A percentile compares a stretch with the other conserved stretches of the same genome.
Conservation (phyloP, 1,140 invertebrate genomes). For the Aricia agestis region DNA sequence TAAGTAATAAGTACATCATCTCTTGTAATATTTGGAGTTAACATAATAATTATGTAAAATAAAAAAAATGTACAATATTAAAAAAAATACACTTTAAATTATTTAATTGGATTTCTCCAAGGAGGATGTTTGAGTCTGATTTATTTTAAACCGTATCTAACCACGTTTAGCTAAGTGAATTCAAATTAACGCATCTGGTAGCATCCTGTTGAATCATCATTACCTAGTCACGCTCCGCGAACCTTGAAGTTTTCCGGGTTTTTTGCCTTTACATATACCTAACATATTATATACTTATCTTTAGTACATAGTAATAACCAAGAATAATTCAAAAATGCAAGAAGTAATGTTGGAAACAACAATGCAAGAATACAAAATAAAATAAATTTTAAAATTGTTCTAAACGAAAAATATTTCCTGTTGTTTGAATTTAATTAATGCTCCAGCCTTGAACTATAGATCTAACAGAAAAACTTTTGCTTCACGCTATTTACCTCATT, state of each 20-base stretch:
- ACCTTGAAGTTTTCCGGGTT: constrained; percentile 33
- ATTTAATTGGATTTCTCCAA: too few species aligned
- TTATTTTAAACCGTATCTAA: background rate
- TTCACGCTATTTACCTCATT: background rate
- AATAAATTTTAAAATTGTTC: too few species aligned
- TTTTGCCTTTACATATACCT: background rate
- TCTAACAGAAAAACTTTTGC: background rate
- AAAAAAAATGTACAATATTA: too few species aligned
- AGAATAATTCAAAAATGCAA: background rate
- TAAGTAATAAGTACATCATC: too few species aligned
- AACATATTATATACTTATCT: background rate
- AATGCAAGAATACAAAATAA: too few species aligned
- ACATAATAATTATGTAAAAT: too few species aligned
- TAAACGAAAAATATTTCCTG: background rate
- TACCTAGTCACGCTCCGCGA: constrained; percentile 26
- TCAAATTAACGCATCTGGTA: background rate
- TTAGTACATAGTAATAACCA: background rate
- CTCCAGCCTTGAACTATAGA: background rate
- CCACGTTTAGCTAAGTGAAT: constrained; percentile 2
- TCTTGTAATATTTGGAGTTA: too few species aligned
- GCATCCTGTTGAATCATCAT: constrained; percentile 2
- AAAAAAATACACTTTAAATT: too few species aligned
- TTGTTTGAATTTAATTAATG: background rate
- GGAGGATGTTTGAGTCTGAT: background rate
- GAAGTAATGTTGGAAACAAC: too few species aligned